phyloP scores from a whole-genome alignment of 2,888 invertebrate genomes.

The Danaus chrysippus region DNA sequence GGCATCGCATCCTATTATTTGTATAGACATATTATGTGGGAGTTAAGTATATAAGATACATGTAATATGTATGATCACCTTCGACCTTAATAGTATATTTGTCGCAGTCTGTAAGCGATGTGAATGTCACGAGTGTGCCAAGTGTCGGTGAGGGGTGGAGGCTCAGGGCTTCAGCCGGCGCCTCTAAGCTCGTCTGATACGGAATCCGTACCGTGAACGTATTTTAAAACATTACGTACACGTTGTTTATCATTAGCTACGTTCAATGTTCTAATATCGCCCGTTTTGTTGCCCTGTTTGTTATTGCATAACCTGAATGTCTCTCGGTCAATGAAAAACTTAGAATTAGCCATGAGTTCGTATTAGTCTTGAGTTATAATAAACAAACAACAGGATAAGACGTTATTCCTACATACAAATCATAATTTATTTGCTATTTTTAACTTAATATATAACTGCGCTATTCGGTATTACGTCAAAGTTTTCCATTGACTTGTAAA shows the following conservation, averaged over 20 bases:
- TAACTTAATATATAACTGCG: too few relatives aligned
- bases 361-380: too few relatives aligned
- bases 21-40: not conserved
- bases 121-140: conserved; percentile 1
- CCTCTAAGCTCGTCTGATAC: conserved; percentile 17
- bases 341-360: not conserved
- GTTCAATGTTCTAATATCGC: not conserved
- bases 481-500: too few relatives aligned
- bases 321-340: not conserved
- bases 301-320: too few relatives aligned
- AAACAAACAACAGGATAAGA: too few relatives aligned
- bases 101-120: not conserved
- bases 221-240: conserved; percentile 12
- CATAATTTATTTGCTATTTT: too few relatives aligned
- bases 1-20: not conserved
- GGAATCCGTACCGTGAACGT: conserved; percentile 14
- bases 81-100: not conserved
- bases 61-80: not conserved
- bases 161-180: conserved; percentile 17
- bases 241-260: not conserved
- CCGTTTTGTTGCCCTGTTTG: too few relatives aligned
- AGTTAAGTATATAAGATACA: not conserved
- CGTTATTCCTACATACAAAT: too few relatives aligned
- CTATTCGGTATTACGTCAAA: too few relatives aligned
- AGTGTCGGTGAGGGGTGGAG: not conserved